Base-by-base conservation (phyloP, 2,888 invertebrate genomes). In the Minunthozetes semirufus region DNA sequence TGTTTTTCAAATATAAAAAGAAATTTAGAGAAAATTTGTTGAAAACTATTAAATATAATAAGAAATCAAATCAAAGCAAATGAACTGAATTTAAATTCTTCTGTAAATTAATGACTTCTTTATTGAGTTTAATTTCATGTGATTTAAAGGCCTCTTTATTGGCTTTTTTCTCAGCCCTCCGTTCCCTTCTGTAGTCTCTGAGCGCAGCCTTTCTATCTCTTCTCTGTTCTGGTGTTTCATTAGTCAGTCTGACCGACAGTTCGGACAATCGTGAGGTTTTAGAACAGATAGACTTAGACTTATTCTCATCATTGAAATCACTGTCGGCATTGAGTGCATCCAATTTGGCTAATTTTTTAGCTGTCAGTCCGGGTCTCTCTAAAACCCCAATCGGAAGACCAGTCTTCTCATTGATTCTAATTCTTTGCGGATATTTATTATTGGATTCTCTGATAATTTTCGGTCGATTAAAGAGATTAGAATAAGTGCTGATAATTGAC, bases 391-490 rank as follows among this genome's bases (percentile, higher is more conserved):
- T 9, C 0, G 76, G 73, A 19, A 77, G 38, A 11, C 76, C 71
- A 59, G 76, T 63, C n/a, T 22, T 48, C 5, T 71, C 56, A 48
- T 73, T 59, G 17, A 77, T 75, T 17, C 66, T 29, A 59, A 73
- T 19, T 27, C 70, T 70, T 70, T 42, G 25, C 27, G 70, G 17
- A 15, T 48, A 25, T 22, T 73, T 77, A 83, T 86, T 87, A 0
- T 89, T 88, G n/a, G 82, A 80, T 80, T 91, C 92, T 48, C 78
- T 78, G 72, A 95, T 94, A 27, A 93, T 80, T 82, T 91, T 92
- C 0, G 97, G 97, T 84, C 92, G 93, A 84, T 97, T 96, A 82
- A 93, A 94, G 73, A 91, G 85, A 81, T 90, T 96, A 9, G 94
- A 94, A 82, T 93, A 93, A 0, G 93, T 94, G 25, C 92, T 91